Evolutionary conservation across 2,113 vertebrate species (phyloP), one percentile per base, ranked within the genome.

Genomic region (Vulpes lagopus): DNA sequence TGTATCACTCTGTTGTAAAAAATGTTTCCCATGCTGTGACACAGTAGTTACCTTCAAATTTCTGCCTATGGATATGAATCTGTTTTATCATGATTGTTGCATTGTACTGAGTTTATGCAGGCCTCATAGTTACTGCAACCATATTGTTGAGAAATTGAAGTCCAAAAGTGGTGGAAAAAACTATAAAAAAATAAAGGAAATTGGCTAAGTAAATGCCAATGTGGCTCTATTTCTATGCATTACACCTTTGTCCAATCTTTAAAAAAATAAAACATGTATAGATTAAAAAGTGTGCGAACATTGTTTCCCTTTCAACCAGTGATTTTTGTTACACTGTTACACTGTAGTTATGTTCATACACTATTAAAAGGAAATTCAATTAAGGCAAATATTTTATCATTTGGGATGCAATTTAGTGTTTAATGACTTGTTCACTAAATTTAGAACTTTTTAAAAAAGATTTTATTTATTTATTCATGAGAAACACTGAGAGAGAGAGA

Each of bases 1-100:
- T 94, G 51, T 79, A 94, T 95, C 84, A 49, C 69, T 97, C 71
- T 79, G 81, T 73, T 96, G 87, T 96, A 97, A 97, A 94, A 91
- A 93, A 82, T 96, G 81, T 81, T 94, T 96, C 32, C 55, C 96
- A 96, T 97, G 92, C 96, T 97, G 97, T 74, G 97, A 94, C 95
- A 96, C 97, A 96, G 96, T 96, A 95, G 94, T 96, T 97, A 92
- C 87, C 81, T 96, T 88, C 51, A 9, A 78, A 83, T 92, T 92
- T 96, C 85, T 97, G 92, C 84, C 84, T 90, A 96, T 97, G 90
- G 27, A 89, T 98, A 92, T 79, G 76, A 95, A 94, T 96, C 96
- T 95, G 73, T 96, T 96, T 16, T 67, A 96, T 74, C 73, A 67
- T 82, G n/a, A 94, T 69, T 80, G 35, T 69, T 85, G 49, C 38